Percentiles rank a stretch among this genome's conserved stretches.
These are phyloP conservation scores for Pammene fasciana DNA, from an alignment of 2,888 invertebrate genomes.

Conservation along the genomic window DNA sequence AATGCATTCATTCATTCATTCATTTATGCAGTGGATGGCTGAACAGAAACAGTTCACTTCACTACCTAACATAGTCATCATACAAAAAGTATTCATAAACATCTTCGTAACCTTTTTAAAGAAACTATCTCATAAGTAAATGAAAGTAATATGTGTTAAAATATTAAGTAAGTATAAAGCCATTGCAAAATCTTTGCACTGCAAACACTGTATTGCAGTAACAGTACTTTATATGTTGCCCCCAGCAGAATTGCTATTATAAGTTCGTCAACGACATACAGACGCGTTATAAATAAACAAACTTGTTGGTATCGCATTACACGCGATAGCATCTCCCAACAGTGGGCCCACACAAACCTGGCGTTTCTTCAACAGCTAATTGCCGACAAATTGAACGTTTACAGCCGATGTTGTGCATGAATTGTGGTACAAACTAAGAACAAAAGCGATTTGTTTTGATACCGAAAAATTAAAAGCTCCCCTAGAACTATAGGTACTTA, in stretches of 20 bases:
- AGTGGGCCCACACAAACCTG: slow-evolving; percentile 58
- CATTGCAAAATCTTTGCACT: not conserved
- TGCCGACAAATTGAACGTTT: slow-evolving; percentile 76
- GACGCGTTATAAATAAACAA: slow-evolving; percentile 38
- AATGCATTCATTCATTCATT: no score
- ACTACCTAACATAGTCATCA: no score
- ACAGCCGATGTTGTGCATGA: slow-evolving; percentile 57
- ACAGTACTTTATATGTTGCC: slow-evolving; percentile 1
- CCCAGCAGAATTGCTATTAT: slow-evolving; percentile 18
- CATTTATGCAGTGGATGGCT: no score
- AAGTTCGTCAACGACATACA: slow-evolving; percentile 27
- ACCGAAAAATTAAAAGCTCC: not conserved
- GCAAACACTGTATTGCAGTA: not conserved
- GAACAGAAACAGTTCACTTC: no score
- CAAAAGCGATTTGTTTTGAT: not conserved
- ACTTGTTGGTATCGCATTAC: slow-evolving; percentile 52
- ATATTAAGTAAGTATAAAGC: not conserved
- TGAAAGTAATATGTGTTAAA: no score
- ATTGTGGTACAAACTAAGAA: slow-evolving; percentile 41
- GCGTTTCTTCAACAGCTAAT: slow-evolving; percentile 66
- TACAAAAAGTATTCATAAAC: no score
- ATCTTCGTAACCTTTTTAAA: no score
- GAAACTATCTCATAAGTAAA: no score
- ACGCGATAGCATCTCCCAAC: slow-evolving; percentile 59
- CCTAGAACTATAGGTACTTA: not conserved